Base-by-base conservation (phyloP, 2,888 invertebrate genomes). In the Nomada goodeniana region DNA sequence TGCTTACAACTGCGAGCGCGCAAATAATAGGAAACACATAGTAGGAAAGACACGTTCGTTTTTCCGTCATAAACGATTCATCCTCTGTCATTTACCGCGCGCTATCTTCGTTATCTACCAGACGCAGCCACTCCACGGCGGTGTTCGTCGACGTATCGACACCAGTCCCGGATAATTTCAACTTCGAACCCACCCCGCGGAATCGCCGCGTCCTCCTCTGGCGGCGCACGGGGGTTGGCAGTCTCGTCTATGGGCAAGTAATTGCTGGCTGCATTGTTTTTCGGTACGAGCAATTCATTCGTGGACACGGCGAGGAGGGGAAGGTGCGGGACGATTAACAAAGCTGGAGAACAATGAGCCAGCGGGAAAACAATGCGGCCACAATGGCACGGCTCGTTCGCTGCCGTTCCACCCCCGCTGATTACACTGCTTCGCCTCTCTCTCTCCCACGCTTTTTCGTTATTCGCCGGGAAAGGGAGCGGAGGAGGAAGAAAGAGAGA, bases 271-370 rank as follows among this genome's bases (percentile, higher is more conserved):
- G 86, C 88, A 90, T 91, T 91, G 90, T 92, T 91, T 90, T 89
- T 90, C 76, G 85, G 64, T 67, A 61, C 50, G 76, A 61, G 84
- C 77, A 50, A 77, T 77, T 70, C 53, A 76, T 63, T 78, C 70
- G 79, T 81, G 80, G 64, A 29, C 18, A 68, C 64, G 71, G 63
- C 53, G 69, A 1, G 36, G 36, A 5, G 29, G 50, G 72, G 65
- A 42, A 36, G 47, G 44, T 82, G 80, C 86, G 78, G 82, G 85
- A 87, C 90, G 88, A 92, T 92, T 88, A 92, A 91, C 91, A 91
- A 91, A 90, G 91, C 89, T 88, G 89, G 89, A 89, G 91, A 92
- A 92, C 91, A 92, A 92, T 92, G 89, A 90, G 80, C 82, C 85
- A 75, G 73, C 76, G 81, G 76, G 75, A 76, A 88, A 90, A 91